Conservation (phyloP, 2,113 vertebrate species). For the Plecturocebus donacophilus region DNA sequence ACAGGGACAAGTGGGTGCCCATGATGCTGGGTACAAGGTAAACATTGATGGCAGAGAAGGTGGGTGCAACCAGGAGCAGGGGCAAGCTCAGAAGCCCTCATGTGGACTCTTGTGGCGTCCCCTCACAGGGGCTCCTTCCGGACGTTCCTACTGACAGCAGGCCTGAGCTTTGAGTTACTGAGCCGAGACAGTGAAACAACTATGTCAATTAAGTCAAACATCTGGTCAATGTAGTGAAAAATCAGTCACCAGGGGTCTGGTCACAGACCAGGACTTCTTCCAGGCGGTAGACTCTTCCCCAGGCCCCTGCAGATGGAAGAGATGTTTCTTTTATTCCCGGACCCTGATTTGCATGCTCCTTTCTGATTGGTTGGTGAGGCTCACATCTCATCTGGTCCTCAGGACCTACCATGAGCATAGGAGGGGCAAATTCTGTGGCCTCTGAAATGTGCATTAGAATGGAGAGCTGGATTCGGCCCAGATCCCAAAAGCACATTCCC, state of each 20-base stretch:
- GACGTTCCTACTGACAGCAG: constrained; percentile 31
- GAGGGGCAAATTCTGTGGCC: not conserved
- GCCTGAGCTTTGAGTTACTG: constrained; percentile 36
- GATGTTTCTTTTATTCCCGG: not conserved
- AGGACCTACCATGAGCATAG: not conserved
- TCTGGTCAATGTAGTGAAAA: constrained; percentile 62
- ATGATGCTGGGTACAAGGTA: not conserved
- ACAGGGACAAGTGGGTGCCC: not conserved
- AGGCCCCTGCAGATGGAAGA: not conserved
- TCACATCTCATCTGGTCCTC: not conserved
- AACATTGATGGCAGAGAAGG: not conserved
- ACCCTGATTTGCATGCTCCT: not conserved
- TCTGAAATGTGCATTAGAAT: not conserved
- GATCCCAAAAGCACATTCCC: constrained; percentile 57
- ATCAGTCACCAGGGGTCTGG: constrained; percentile 58
- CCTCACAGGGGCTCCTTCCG: not conserved
- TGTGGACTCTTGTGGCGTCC: not conserved
- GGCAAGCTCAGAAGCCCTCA: not conserved
- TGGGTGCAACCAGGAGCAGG: not conserved
- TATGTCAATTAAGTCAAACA: constrained; percentile 72
- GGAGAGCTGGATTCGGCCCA: not conserved
- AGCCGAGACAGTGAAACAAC: not conserved
- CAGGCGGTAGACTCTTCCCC: not conserved
- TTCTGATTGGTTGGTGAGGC: constrained; percentile 48
- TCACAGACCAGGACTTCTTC: not conserved